Percentiles rank a stretch among this genome's conserved stretches.
Evolutionary conservation across 1,140 invertebrate species (phyloP).

Genomic region (Ceratina japonica): DNA sequence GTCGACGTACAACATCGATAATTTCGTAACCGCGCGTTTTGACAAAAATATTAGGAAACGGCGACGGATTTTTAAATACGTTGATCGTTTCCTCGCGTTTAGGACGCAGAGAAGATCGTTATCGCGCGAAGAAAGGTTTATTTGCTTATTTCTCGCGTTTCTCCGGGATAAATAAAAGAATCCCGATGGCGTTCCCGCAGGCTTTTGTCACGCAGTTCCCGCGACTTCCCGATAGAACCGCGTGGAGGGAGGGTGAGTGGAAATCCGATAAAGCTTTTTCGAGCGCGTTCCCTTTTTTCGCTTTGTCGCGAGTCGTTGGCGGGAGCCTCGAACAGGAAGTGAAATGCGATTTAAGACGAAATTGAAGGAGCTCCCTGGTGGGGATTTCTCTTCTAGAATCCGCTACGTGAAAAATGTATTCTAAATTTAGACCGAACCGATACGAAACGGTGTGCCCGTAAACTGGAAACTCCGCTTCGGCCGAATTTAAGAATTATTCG

Average conservation of each 20-base stretch:
- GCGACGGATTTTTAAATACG: too few relatives aligned
- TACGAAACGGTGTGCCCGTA: neutral
- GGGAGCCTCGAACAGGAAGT: neutral
- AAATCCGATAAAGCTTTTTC: slow-evolving; percentile 38
- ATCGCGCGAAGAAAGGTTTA: too few relatives aligned
- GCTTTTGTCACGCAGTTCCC: slow-evolving; percentile 28
- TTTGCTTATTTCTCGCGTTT: too few relatives aligned
- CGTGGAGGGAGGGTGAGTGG: too few relatives aligned
- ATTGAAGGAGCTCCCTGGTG: slow-evolving; percentile 13
- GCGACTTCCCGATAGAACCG: neutral
- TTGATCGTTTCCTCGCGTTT: too few relatives aligned
- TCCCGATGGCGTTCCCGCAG: too few relatives aligned
- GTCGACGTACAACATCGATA: too few relatives aligned
- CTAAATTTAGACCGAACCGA: neutral
- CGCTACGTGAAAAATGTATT: neutral
- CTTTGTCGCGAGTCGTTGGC: slow-evolving; percentile 22
- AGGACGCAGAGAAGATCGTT: too few relatives aligned
- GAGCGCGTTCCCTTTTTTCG: slow-evolving; percentile 11
- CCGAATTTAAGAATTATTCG: neutral
- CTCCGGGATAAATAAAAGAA: too few relatives aligned
- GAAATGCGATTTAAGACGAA: slow-evolving; percentile 28
- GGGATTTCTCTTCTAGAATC: neutral
- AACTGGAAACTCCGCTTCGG: too few relatives aligned
- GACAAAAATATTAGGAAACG: too few relatives aligned
- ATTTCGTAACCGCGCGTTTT: too few relatives aligned